Evolutionary conservation across 30 jellyfish, hydroid and myxozoan genomes (phyloP), one percentile per base, ranked within the genome.

Genomic region (Catostylus mosaicus): DNA sequence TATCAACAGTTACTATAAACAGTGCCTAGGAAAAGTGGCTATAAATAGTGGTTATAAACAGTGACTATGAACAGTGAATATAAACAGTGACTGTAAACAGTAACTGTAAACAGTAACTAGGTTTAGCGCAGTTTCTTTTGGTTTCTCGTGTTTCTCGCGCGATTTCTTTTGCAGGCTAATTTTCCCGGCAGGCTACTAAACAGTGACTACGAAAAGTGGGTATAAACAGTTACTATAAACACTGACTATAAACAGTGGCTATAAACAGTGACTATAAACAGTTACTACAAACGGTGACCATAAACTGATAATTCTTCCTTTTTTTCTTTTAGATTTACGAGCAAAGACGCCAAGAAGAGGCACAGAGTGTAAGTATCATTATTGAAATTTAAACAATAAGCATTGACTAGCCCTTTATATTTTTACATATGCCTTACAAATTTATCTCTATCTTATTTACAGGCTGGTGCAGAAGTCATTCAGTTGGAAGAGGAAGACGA

Each of bases 301-400:
- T 7, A 40, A 40, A 40, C 14, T 40, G 11, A 40, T 40, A 40
- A 40, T 40, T 14, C 54, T 40, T 40, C 54, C 14, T 40, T 48
- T 67, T 63, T 40, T 70, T 50, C 20, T 31, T 16, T 0, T 73
- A 83, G 93, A 83, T 83, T 0, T 73, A 83, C 59, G 93, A 83
- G 68, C 93, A 83, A 52, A 69, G 93, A 45, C n/a, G 85, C 40
- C 93, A 83, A 45, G 93, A 83, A 34, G 93, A 83, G 48, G 82
- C 87, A 36, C 83, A 57, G 19, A 73, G 59, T 18, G 93, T 83
- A 57, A 33, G 93, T 57, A 30, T 56, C 1, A 40, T 24, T 8
- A 11, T 40, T 30, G 19, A 29, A 8, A 20, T 19, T 1, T 9
- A 26, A 1, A 12, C 12, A 14, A 40, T 5, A 7, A 7, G 14